Evolutionary conservation across 2,888 invertebrate species (phyloP), one percentile per base, ranked within the genome.

Genomic region (Taenaris catops): DNA sequence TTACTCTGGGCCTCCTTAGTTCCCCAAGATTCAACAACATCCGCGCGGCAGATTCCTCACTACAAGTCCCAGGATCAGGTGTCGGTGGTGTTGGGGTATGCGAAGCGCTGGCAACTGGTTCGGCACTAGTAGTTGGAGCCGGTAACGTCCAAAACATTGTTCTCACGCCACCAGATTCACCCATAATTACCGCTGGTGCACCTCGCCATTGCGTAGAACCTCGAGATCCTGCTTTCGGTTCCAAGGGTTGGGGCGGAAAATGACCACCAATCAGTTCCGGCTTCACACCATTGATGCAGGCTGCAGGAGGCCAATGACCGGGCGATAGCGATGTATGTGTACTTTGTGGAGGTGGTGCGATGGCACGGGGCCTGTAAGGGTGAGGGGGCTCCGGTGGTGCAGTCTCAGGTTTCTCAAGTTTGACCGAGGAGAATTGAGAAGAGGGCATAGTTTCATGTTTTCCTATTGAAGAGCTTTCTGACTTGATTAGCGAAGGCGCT

Each of bases 111-210:
- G 87, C 69, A 3, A 78, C 66, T 11, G 87, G 75, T 67, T 90
- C 79, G 19, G 74, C 89, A 23, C 88, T 84, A 19, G 90, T 64
- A 17, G 71, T 70, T 1, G 81, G 89, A 19, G 90, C 90, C 28
- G 90, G 89, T 8, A 90, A 74, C 33, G 91, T 90, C 91, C 91
- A 91, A 42, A 91, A 90, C 91, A 91, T 91, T 10, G 91, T 91
- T 25, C 92, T 87, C 0, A 96, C 96, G 21, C 96, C 95, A 34
- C 96, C 96, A 19, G 95, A 95, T 73, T 96, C 96, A 27, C 96
- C 96, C 96, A 96, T 96, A 51, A 96, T 95, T 45, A 96, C 96
- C 26, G 95, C 94, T 14, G 96, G 96, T 29, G 96, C 93, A 57
- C 71, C 92, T 60, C 83, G 90, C 84, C 83, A 83, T 75, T 78